Base-by-base conservation (phyloP, 2,888 invertebrate species). In the Anorthoa munda region DNA sequence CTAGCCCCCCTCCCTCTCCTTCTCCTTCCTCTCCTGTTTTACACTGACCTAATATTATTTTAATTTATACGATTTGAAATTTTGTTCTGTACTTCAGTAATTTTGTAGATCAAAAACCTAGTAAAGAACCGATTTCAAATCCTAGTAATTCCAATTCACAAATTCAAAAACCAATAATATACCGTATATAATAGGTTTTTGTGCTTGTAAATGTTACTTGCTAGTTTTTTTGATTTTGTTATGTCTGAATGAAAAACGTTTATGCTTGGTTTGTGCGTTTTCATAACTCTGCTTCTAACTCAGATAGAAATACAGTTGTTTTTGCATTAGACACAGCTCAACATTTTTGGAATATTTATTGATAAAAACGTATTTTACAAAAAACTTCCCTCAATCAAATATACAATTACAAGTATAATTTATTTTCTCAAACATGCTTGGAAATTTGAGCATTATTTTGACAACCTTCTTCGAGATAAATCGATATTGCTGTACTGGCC, bases 101-200 rank as follows among this genome's bases (percentile, higher is more conserved):
- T 53, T 12, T 53, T 53, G 53, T 53, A 21, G 21, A 53, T 21
- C n/a, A 53, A 53, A 53, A 53, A 53, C 53, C 53, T 53, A 53
- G 53, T 53, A 53, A 53, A 21, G 31, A 45, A 26, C 55, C 26
- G 15, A 55, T 55, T 26, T 26, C 55, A 55, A 55, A 55, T 55
- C 51, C 51, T 51, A 51, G n/a, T 51, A 65, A 51, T n/a, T 51
- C 51, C 51, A n/a, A 51, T 51, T 51, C n/a, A 51, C 51, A 51
- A 51, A 51, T 51, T 51, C 51, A 51, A 51, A 51, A 51, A 55
- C 55, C 55, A 51, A 72, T 60, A 53, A 72, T 66, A 66, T 55
- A 55, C 23, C 23, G 55, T 55, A 55, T 15, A 23, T 55, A 55
- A 55, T 55, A 55, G 55, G 55, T 55, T 55, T 51, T 55, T 55